Evolutionary conservation across 2,113 vertebrate species (phyloP), one percentile per base, ranked within the genome.

Genomic region (Monarcha castaneiventris): DNA sequence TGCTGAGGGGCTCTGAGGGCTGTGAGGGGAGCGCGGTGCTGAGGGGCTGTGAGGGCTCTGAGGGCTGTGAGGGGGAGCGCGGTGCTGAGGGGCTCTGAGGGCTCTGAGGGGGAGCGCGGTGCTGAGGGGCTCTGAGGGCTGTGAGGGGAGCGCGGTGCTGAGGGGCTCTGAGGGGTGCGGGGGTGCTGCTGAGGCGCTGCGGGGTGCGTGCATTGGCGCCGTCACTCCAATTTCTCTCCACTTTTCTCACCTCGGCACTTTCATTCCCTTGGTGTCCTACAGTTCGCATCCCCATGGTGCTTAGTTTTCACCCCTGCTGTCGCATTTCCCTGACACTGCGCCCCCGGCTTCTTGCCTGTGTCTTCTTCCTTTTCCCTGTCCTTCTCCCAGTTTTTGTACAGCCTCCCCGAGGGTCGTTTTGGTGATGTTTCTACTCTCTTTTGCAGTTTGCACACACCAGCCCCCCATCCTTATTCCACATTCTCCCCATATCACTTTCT

Each of bases 211-310:
- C 32, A 2, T 1, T 7, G 41, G 12, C 7, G 11, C 3, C 3
- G 44, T 41, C 39, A 0, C 51, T 33, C 32, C 20, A 3, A 1
- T 35, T 55, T 6, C 35, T 30, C 52, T 4, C 63, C 32, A 3
- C 22, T 49, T 26, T 13, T 33, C 18, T 67, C 62, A 1, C 3
- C 4, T 4, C 3, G 6, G 26, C 17, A 0, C 27, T 48, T 62
- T 11, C 9, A 10, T 35, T 25, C 46, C 44, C 7, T 6, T 9
- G 21, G 20, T 2, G 16, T 13, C 20, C 23, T 23, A 3, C 23
- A 2, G 16, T 11, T 37, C 21, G 27, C 27, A 3, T 4, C 19
- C 5, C 4, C 3, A 1, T 3, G 18, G 26, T 3, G 2, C n/a
- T n/a, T 5, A 0, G 7, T 23, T 71, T 35, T 44, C 41, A 10